Conservation (phyloP, 2,797 vertebrate genomes). For the Enteromius paludinosus region DNA sequence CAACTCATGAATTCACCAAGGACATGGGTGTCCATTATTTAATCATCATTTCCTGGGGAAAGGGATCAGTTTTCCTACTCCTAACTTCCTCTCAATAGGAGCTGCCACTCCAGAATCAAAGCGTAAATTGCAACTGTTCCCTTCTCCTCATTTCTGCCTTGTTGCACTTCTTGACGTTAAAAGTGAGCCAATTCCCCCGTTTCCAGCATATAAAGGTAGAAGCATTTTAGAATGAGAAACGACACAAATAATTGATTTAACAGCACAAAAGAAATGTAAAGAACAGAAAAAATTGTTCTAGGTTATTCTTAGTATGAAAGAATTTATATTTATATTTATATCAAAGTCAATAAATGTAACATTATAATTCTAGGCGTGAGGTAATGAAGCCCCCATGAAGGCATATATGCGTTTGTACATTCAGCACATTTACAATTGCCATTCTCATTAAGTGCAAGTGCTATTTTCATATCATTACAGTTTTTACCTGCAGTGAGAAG, state of each 20-base stretch:
- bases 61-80: constrained; percentile 56
- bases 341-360: constrained; percentile 20
- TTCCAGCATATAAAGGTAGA: constrained; percentile 56
- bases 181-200: constrained; percentile 61
- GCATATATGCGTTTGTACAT: not conserved
- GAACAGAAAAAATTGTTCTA: constrained; percentile 51
- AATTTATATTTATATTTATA: constrained; percentile 33
- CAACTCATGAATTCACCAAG: constrained; percentile 67
- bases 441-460: not conserved
- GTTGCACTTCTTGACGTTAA: constrained; percentile 60
- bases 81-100: constrained; percentile 60
- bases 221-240: constrained; percentile 61
- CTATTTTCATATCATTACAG: not conserved
- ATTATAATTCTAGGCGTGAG: not conserved
- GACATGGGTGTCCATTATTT: constrained; percentile 68
- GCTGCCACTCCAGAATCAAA: constrained; percentile 60
- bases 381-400: not conserved
- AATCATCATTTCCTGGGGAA: constrained; percentile 69
- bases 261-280: constrained; percentile 52
- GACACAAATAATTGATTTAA: constrained; percentile 60
- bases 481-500: not conserved
- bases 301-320: constrained; percentile 21
- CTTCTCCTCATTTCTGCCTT: constrained; percentile 66
- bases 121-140: constrained; percentile 70
- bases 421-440: not conserved